A percentile compares a stretch with the other conserved stretches of the same genome.
These are phyloP conservation scores for Lycodopsis pacificus DNA, from an alignment of 2,797 vertebrate genomes.

Conservation along the genomic window DNA sequence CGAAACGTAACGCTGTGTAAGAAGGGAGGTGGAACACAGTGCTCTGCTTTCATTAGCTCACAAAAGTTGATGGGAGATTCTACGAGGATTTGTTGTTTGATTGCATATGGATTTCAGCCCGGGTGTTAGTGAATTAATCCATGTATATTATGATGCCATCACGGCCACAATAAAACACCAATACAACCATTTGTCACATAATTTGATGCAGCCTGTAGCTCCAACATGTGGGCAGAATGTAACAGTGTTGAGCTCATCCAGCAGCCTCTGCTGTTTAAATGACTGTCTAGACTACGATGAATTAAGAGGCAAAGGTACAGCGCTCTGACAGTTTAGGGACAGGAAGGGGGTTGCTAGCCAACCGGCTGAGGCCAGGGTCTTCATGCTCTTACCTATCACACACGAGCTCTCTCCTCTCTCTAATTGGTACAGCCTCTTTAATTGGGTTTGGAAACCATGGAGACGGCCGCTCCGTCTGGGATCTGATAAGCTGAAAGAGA, in stretches of 20 bases:
- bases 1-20: slow-evolving; percentile 26
- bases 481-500: slow-evolving; percentile 63
- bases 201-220: slow-evolving; percentile 12
- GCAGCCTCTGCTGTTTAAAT: slow-evolving; percentile 8
- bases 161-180: background rate
- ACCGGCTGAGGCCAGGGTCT: slow-evolving; percentile 37
- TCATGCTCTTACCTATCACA: slow-evolving; percentile 36
- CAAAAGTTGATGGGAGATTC: slow-evolving; percentile 17
- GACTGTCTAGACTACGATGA: slow-evolving; percentile 33
- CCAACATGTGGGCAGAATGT: slow-evolving; percentile 31
- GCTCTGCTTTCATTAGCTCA: slow-evolving; percentile 37
- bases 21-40: slow-evolving; percentile 10
- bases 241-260: slow-evolving; percentile 6
- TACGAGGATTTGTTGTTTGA: slow-evolving; percentile 15
- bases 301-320: slow-evolving; percentile 28
- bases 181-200: slow-evolving; percentile 6
- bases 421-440: slow-evolving; percentile 68
- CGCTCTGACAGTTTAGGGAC: slow-evolving; percentile 19
- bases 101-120: slow-evolving; percentile 4
- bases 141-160: slow-evolving; percentile 3
- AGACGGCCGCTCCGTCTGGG: slow-evolving; percentile 46
- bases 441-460: slow-evolving; percentile 72
- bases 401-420: slow-evolving; percentile 31
- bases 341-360: slow-evolving; percentile 4
- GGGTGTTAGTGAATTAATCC: slow-evolving; percentile 21